Evolutionary conservation across 92 coral and sea anemone genomes (phyloP).

Genomic region (Actinostola sp.): DNA sequence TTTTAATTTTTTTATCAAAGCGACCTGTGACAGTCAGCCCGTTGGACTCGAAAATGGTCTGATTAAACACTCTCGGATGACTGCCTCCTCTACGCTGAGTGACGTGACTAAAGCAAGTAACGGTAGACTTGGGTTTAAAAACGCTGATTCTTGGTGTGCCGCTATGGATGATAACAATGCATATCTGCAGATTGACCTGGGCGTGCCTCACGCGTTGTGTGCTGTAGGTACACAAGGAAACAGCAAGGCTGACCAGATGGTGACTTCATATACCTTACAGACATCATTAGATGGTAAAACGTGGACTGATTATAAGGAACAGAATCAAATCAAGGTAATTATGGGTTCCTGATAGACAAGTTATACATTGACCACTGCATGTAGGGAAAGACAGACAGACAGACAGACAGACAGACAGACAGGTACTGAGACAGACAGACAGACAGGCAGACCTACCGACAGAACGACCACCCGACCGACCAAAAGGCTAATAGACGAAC

Average conservation of each 20-base stretch:
- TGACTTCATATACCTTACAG: conserved; percentile 10
- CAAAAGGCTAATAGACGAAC: no score
- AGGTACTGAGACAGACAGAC: no score
- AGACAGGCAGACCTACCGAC: no score
- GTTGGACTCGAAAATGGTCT: conserved; percentile 13
- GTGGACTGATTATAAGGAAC: conserved; percentile 6
- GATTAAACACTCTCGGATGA: background rate
- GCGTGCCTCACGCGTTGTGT: background rate
- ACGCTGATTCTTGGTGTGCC: conserved; percentile 19
- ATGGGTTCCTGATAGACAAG: no score
- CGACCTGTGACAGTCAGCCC: conserved; percentile 4
- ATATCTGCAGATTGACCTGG: conserved; percentile 10
- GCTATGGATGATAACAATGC: conserved; percentile 3
- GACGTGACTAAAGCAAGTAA: conserved; percentile 5
- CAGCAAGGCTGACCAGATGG: conserved; percentile 10
- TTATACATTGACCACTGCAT: no score
- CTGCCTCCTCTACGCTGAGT: conserved; percentile 9
- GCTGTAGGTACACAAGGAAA: conserved; percentile 25
- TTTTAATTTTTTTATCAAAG: background rate
- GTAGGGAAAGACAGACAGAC: no score
- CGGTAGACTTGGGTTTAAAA: conserved; percentile 4
- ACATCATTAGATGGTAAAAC: conserved; percentile 3
- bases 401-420: no score
- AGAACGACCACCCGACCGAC: no score
- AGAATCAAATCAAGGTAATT: conserved; percentile 10